These are phyloP conservation scores for Melanerpes aurifrons DNA, from an alignment of 2,113 vertebrate genomes.

Conservation along the genomic window DNA sequence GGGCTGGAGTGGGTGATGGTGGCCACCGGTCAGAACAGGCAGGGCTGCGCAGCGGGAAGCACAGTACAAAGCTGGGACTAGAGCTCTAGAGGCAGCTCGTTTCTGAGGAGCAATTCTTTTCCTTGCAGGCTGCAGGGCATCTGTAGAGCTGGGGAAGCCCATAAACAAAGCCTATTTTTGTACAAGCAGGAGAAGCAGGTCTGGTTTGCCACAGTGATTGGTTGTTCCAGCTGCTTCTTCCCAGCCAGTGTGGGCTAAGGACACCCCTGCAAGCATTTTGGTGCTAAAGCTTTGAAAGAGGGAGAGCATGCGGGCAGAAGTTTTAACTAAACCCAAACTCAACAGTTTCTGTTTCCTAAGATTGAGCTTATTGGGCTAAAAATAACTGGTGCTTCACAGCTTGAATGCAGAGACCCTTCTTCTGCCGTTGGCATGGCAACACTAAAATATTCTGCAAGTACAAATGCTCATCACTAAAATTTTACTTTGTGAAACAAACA, in stretches of 20 bases:
- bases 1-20: background rate
- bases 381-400: conserved; percentile 68
- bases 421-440: conserved; percentile 70
- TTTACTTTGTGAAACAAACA: conserved; percentile 54
- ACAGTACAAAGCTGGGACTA: background rate
- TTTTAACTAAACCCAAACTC: conserved; percentile 49
- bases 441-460: conserved; percentile 69
- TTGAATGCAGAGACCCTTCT: conserved; percentile 45
- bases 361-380: conserved; percentile 69
- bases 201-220: background rate
- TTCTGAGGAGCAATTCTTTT: background rate
- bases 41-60: background rate
- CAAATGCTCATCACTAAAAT: conserved; percentile 36
- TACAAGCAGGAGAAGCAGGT: background rate
- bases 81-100: background rate
- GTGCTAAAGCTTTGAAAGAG: conserved; percentile 3
- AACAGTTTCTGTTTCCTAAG: conserved; percentile 39
- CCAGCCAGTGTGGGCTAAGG: background rate
- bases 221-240: background rate
- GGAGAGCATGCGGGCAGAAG: background rate
- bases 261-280: fast-evolving
- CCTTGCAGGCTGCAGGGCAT: background rate
- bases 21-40: background rate
- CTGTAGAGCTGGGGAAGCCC: background rate
- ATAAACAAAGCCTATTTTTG: background rate